Evolutionary conservation across 92 coral and sea anemone genomes (phyloP).

Genomic region (Epizoanthus ramosus): DNA sequence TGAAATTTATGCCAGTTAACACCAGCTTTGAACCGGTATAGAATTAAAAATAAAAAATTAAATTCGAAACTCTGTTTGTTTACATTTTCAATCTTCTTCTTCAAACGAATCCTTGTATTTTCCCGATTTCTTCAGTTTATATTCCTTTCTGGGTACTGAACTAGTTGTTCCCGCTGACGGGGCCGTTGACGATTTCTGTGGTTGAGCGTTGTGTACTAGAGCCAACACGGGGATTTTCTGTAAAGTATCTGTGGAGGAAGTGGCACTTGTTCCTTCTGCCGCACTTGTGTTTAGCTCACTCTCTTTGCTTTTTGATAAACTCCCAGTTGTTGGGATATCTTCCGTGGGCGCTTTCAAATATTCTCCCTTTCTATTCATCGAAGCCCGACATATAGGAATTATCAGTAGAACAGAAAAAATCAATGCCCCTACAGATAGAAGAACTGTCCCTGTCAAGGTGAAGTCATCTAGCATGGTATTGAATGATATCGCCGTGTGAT

Average conservation of each 20-base stretch:
- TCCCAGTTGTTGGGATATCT: conserved; percentile 46
- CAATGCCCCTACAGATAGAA: conserved; percentile 82
- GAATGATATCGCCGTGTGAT: conserved; percentile 77
- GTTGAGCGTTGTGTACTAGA: conserved; percentile 88
- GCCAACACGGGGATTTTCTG: conserved; percentile 98
- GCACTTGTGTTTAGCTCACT: conserved; percentile 6
- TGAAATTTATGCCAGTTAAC: conserved; percentile 1
- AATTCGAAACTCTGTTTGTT: conserved; percentile 20
- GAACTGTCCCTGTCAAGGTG: conserved; percentile 84
- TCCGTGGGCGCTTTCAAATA: conserved; percentile 82
- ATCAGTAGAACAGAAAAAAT: conserved; percentile 81
- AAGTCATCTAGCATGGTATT: conserved; percentile 92
- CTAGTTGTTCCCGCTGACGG: neutral
- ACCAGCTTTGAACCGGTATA: conserved; percentile 9
- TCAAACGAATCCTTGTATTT: conserved; percentile 90
- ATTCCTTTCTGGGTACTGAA: conserved; percentile 56
- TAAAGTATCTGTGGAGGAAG: conserved; percentile 71
- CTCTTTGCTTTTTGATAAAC: conserved; percentile 43
- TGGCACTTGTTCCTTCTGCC: conserved; percentile 46
- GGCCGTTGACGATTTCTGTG: conserved; percentile 57
- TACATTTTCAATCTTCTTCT: conserved; percentile 58
- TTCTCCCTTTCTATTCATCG: conserved; percentile 71
- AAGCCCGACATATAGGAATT: conserved; percentile 76
- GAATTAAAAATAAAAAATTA: conserved; percentile 14
- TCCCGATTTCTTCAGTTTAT: conserved; percentile 59